Evolutionary conservation across 2,797 vertebrate genomes (phyloP), one percentile per base, ranked within the genome.

Genomic region (Clarias pachynema): DNA sequence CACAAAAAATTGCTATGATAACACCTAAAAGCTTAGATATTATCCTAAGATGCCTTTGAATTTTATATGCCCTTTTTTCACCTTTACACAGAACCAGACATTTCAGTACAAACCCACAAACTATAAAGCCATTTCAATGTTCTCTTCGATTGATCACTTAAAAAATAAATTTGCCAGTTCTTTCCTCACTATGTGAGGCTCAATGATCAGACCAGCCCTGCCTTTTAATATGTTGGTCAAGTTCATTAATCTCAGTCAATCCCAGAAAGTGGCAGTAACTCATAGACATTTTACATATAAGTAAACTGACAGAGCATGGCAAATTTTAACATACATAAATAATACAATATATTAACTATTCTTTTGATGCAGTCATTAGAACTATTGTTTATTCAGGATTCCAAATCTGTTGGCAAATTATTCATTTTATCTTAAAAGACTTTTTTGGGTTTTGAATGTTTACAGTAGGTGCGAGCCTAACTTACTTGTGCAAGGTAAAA

Each of bases 401-500:
- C 65, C 40, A 49, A 29, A 34, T 3, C 18, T 65, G 60, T 63
- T 79, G 59, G 14, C 53, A 49, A 65, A 29, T 40, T 44, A 40
- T 49, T 1, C 8, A 49, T 10, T 49, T 44, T 65, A 80, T 49
- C 1, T 49, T 53, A 26, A 63, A 79, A 63, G 24, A 20, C 40
- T 79, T 31, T 31, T 31, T 31, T 31, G 24, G 56, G 24, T 72
- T 72, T 84, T 73, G 26, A 73, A 44, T 63, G 20, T n/a, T 37
- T 29, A n/a, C n/a, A n/a, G n/a, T n/a, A 62, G 49, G 34, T 49
- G 3, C 53, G 44, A 74, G 44, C 70, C 70, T 37, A 79, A 16
- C 31, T 24, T 79, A 29, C n/a, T n/a, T 22, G 12, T 79, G 34
- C 22, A 79, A 62, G 15, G 57, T 79, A n/a, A 79, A 56, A 79